These are phyloP conservation scores for Aphelocoma californica DNA, from an alignment of 2,797 vertebrate species.

Conservation along the genomic window DNA sequence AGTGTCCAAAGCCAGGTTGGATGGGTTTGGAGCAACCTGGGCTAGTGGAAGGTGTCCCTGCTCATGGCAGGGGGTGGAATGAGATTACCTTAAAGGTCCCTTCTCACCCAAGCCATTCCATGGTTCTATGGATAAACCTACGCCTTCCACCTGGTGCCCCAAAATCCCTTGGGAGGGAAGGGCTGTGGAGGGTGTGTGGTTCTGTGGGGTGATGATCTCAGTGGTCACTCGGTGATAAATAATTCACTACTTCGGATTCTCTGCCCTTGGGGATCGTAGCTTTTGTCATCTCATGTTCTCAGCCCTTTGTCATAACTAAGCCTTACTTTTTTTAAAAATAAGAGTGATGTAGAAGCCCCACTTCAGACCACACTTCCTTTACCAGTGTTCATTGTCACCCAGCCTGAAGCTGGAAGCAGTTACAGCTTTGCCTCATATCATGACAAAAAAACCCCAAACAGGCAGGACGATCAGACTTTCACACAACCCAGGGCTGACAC, in stretches of 20 bases:
- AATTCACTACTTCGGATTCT: background rate
- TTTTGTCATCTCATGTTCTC: background rate
- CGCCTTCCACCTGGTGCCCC: background rate
- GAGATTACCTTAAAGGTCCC: background rate
- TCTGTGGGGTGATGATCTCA: background rate
- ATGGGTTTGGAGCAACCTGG: accelerated
- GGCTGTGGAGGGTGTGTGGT: background rate
- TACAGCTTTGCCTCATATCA: background rate
- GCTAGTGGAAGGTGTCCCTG: background rate
- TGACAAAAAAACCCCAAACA: background rate
- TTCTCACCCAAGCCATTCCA: background rate
- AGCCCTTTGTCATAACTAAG: background rate
- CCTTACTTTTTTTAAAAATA: accelerated
- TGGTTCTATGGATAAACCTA: background rate
- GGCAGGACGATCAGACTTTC: background rate
- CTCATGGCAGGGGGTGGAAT: no score
- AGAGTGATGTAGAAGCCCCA: background rate
- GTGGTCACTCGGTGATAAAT: background rate
- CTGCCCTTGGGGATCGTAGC: background rate
- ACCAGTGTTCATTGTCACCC: background rate
- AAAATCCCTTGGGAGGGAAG: background rate
- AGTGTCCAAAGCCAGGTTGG: background rate
- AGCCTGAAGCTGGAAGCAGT: background rate
- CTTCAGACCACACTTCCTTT: background rate
- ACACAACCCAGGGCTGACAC: accelerated